These are phyloP conservation scores for Thalassophryne amazonica DNA, from an alignment of 2,797 vertebrate species.

Conservation along the genomic window DNA sequence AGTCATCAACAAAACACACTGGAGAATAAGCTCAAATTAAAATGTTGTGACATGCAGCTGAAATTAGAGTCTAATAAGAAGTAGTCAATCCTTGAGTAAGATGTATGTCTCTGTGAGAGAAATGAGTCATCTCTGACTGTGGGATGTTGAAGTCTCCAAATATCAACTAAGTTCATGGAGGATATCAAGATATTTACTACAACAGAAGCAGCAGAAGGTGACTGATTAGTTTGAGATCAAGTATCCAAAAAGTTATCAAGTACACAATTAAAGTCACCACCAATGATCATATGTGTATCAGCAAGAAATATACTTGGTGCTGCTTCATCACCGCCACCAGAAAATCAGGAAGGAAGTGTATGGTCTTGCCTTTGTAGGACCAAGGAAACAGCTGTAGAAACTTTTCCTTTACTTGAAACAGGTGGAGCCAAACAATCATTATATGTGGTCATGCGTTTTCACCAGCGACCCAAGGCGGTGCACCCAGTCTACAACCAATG, in stretches of 20 bases:
- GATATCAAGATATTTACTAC: not conserved
- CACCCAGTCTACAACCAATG: no score
- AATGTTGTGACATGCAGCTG: not conserved
- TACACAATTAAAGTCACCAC: not conserved
- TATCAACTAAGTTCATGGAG: slow-evolving; percentile 2
- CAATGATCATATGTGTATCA: not conserved
- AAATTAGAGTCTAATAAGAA: not conserved
- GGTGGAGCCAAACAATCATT: slow-evolving; percentile 1
- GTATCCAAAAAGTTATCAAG: not conserved
- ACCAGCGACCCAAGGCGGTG: no score
- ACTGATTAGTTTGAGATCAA: not conserved
- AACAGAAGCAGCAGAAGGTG: no score
- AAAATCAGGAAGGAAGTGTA: not conserved
- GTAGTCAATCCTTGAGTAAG: not conserved
- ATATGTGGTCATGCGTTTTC: not conserved
- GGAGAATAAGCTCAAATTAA: not conserved
- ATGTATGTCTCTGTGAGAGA: not conserved
- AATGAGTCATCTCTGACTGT: slow-evolving; percentile 3
- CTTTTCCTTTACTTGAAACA: not conserved
- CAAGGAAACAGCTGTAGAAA: not conserved
- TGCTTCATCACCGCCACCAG: slow-evolving; percentile 4
- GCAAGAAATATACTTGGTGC: not conserved
- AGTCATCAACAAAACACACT: no score
- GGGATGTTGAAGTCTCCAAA: not conserved
- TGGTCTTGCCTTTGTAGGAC: not conserved